Base-by-base conservation (phyloP, 2,113 vertebrate species). In the Poecile atricapillus region DNA sequence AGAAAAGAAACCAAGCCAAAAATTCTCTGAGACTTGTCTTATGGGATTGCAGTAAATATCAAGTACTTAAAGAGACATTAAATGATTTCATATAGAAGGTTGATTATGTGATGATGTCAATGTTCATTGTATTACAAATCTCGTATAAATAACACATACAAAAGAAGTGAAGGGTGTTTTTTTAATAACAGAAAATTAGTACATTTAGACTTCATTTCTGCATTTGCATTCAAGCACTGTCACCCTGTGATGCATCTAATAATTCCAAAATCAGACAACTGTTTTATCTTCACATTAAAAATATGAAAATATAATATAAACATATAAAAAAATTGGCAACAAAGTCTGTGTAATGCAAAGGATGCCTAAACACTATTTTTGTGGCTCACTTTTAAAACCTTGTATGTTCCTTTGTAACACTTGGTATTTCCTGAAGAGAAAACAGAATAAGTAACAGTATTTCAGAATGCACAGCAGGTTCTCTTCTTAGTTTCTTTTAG, bases 381-480 rank as follows among this genome's bases (percentile, higher is more conserved):
- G 52, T 19, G 55, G 22, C 37, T 93, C 30, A 8, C 53, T 87
- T 95, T 68, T n/a, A 80, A 73, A 71, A 44, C 25, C 37, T 9
- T 89, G 1, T 28, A 16, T 47, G 17, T 58, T 90, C 44, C 80
- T 86, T 86, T 75, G 44, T 59, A 95, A 65, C 35, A 82, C 21
- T 67, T 78, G 71, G 6, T 52, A 81, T 46, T 73, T 89, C 89
- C 83, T 83, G 74, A 95, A 80, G 47, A 65, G 62, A 94, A 90
- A 89, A 87, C 2, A 8, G 23, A 94, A 20, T 30, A 83, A 62
- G 27, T 80, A 88, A 68, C 46, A 47, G 1, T 53, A 65, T 90
- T 69, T 97, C 93, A 97, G 49, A 94, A 64, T 35, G 80, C 74
- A 94, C 97, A 97, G 86, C 97, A 97, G 86, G 79, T 92, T 96